Percentiles rank a stretch among this genome's conserved stretches.
phyloP scores from a whole-genome alignment of 2,113 vertebrate genomes.

The Cyanoliseus patagonus region DNA sequence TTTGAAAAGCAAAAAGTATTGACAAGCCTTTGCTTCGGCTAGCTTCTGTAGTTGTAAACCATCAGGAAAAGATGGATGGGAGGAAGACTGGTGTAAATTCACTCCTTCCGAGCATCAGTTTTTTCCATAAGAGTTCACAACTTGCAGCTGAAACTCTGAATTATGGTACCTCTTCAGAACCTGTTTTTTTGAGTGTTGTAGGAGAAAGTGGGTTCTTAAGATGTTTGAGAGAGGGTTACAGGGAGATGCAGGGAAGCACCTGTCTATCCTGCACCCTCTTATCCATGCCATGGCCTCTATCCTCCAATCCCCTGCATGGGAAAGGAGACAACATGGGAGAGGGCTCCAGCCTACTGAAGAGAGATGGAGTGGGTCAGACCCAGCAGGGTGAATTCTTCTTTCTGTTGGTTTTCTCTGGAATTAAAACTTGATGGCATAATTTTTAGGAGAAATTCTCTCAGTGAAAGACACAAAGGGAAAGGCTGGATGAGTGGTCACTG shows the following conservation, averaged over 20 bases:
- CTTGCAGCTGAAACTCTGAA: not conserved
- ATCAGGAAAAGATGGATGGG: not conserved
- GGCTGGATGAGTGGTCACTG: not conserved
- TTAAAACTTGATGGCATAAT: not conserved
- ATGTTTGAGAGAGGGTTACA: not conserved
- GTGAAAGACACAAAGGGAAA: not conserved
- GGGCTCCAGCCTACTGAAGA: not conserved
- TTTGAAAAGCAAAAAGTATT: not conserved
- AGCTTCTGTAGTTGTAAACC: not conserved
- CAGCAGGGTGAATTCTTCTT: not conserved
- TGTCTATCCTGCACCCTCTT: not conserved
- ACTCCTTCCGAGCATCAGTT: not conserved
- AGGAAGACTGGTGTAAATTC: not conserved
- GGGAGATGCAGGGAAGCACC: not conserved
- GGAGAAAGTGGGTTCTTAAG: not conserved
- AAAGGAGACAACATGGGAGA: not conserved
- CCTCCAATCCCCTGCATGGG: not conserved
- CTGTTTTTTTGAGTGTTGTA: not conserved
- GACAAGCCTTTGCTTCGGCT: not conserved
- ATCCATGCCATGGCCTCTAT: not conserved
- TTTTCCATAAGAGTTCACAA: not conserved
- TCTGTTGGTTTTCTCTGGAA: not conserved
- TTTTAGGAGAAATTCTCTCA: not conserved
- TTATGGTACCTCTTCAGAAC: not conserved
- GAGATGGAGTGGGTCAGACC: not conserved